A percentile compares a stretch with the other conserved stretches of the same genome.
These are phyloP conservation scores for Phrynocephalus forsythii DNA, from an alignment of 2,797 vertebrate species.

Conservation along the genomic window DNA sequence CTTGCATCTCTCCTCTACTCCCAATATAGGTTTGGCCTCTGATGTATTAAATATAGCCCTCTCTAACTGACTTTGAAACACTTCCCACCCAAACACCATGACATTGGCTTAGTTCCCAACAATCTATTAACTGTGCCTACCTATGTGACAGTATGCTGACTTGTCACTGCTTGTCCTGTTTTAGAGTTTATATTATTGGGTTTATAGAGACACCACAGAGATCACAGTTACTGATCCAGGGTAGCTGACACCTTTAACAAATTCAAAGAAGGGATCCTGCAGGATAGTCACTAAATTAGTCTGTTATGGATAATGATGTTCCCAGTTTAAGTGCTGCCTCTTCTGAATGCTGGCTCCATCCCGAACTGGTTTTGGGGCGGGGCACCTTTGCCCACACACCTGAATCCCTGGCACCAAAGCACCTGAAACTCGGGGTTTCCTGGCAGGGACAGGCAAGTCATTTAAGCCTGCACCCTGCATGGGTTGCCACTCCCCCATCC, in stretches of 20 bases:
- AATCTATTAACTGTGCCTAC: constrained; percentile 30
- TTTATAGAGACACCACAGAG: constrained; percentile 14
- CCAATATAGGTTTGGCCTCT: constrained; percentile 22
- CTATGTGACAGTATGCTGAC: constrained; percentile 28
- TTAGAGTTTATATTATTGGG: constrained; percentile 46
- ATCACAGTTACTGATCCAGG: background rate
- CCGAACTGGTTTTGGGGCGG: no score
- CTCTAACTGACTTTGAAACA: constrained; percentile 48
- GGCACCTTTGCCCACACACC: no score
- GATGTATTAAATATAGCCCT: constrained; percentile 36
- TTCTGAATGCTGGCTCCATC: background rate
- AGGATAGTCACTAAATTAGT: background rate
- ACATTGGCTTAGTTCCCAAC: constrained; percentile 42
- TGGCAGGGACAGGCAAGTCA: no score
- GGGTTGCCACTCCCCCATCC: no score
- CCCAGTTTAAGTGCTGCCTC: background rate
- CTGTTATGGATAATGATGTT: background rate
- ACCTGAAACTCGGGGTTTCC: no score
- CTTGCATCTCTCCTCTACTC: constrained; percentile 38
- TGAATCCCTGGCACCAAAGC: no score
- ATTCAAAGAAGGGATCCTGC: background rate
- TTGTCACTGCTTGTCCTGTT: background rate
- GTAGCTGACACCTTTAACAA: background rate
- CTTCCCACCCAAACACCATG: background rate
- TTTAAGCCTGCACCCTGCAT: no score